phyloP scores from a whole-genome alignment of 2,113 vertebrate species.

The Ophthalmolycus amberensis region DNA sequence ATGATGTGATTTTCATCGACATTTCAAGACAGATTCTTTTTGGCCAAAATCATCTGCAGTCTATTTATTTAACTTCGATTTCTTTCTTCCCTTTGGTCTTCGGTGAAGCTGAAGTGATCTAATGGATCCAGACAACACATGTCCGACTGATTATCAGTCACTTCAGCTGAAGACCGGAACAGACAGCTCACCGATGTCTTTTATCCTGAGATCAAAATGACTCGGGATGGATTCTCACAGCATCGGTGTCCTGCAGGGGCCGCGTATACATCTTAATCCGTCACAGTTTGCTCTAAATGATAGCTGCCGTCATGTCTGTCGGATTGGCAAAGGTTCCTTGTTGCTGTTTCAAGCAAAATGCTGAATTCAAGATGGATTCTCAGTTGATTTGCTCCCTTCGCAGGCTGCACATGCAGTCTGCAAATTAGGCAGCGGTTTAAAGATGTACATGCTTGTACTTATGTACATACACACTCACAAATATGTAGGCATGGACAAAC shows the following conservation, averaged over 20 bases:
- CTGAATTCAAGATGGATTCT: constrained; percentile 30
- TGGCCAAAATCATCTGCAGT: neutral
- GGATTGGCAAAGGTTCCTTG: neutral
- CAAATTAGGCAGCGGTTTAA: neutral
- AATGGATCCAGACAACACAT: constrained; percentile 57
- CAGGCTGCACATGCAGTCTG: neutral
- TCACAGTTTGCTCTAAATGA: constrained; percentile 18
- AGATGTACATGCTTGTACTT: neutral
- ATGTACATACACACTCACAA: neutral
- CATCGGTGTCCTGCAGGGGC: constrained; percentile 12
- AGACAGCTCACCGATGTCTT: constrained; percentile 53
- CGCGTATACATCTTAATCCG: constrained; percentile 15
- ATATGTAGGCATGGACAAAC: constrained; percentile 11
- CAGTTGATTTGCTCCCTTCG: constrained; percentile 34
- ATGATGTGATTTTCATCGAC: constrained; percentile 25
- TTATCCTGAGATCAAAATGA: constrained; percentile 47
- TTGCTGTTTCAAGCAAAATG: neutral
- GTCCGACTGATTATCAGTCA: constrained; percentile 52
- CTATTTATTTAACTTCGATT: neutral
- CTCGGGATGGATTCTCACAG: constrained; percentile 15
- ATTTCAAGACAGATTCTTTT: constrained; percentile 1
- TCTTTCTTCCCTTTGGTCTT: constrained; percentile 10
- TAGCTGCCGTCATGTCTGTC: neutral
- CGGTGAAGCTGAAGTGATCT: constrained; percentile 20
- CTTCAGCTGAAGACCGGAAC: constrained; percentile 39